A percentile compares a stretch with the other conserved stretches of the same genome.
Evolutionary conservation across 2,797 vertebrate genomes (phyloP).

Genomic region (Anguilla megastoma): DNA sequence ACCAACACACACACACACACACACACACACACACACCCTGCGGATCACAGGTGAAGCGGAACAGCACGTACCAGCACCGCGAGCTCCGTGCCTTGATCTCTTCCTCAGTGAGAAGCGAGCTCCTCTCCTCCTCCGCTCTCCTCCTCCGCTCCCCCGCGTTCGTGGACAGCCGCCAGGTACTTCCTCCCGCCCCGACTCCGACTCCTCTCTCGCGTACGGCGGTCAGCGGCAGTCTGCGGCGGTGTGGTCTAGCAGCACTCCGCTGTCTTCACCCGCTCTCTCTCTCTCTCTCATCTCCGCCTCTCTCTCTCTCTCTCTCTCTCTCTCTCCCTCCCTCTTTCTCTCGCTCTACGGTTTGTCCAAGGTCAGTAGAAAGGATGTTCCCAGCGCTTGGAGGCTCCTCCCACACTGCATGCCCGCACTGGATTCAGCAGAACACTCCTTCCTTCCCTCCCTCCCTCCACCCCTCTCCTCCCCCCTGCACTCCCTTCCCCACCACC

Average conservation of each 20-base stretch:
- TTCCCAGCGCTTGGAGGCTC: background rate
- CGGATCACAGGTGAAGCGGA: background rate
- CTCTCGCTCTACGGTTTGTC: constrained; percentile 12
- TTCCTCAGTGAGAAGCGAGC: background rate
- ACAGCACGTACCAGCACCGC: background rate
- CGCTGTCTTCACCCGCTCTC: background rate
- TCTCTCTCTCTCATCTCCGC: background rate
- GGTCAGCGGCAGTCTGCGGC: too few relatives aligned
- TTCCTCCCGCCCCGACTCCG: background rate
- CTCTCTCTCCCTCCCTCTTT: background rate
- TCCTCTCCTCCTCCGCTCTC: background rate
- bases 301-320: background rate
- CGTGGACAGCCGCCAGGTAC: background rate
- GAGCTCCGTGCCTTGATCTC: background rate
- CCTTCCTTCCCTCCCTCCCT: background rate
- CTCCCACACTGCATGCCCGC: background rate
- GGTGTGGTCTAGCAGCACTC: background rate
- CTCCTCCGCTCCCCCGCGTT: background rate
- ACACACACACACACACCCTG: background rate
- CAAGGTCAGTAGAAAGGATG: constrained; percentile 25
- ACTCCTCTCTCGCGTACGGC: background rate
- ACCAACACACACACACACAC: background rate
- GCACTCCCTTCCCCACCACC: too few relatives aligned
- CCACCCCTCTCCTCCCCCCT: background rate
- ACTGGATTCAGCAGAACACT: background rate